A percentile compares a stretch with the other conserved stretches of the same genome.
Conservation (phyloP, 2,888 invertebrate genomes). For the Athalia cordata region DNA sequence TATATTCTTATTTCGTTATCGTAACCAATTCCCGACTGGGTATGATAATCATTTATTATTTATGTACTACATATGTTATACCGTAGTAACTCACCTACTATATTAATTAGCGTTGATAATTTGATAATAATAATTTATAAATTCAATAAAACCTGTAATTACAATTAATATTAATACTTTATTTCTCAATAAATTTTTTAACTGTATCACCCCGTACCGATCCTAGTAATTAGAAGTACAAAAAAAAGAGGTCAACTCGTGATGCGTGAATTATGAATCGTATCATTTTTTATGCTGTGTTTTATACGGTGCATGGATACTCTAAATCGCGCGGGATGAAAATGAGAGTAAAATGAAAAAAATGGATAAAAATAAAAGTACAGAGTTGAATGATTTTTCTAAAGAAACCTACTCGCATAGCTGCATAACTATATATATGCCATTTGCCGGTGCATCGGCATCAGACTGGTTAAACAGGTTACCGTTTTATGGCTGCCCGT, state of each 20-base stretch:
- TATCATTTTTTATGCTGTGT: too few relatives aligned
- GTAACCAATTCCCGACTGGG: constrained; percentile 3
- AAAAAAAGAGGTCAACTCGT: too few relatives aligned
- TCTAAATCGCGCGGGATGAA: too few relatives aligned
- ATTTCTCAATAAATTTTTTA: too few relatives aligned
- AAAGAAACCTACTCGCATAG: constrained; percentile 57
- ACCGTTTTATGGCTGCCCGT: constrained; percentile 68
- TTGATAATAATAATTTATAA: too few relatives aligned
- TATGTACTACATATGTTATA: background rate
- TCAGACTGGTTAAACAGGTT: constrained; percentile 71
- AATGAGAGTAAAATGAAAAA: too few relatives aligned
- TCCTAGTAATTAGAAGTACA: too few relatives aligned
- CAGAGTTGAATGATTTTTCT: constrained; percentile 50
- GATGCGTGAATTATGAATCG: too few relatives aligned
- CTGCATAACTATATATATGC: constrained; percentile 53
- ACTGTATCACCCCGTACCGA: too few relatives aligned
- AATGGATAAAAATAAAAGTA: background rate
- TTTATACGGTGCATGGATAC: too few relatives aligned
- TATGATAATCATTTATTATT: background rate
- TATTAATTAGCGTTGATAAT: background rate
- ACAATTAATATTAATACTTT: too few relatives aligned
- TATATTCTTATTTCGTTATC: constrained; percentile 17
- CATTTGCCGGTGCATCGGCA: constrained; percentile 47
- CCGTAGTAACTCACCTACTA: background rate
- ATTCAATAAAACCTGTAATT: too few relatives aligned